Conservation (phyloP, 1,140 invertebrate species). For the Bicyclus anynana region DNA sequence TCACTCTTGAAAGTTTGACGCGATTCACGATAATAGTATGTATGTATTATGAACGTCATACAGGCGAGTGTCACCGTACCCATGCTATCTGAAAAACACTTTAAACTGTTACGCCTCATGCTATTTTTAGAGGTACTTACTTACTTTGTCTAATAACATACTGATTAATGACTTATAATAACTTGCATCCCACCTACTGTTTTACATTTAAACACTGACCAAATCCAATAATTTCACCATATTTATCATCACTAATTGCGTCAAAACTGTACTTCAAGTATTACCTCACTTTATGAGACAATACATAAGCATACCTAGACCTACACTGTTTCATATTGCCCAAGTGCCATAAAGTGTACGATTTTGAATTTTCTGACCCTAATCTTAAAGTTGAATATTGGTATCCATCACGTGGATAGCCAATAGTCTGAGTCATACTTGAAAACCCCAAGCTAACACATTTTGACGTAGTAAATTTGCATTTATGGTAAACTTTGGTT, state of each 20-base stretch:
- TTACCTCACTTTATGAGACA: not conserved
- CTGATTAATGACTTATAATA: too few relatives aligned
- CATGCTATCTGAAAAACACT: too few relatives aligned
- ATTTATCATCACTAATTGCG: not conserved
- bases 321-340: not conserved
- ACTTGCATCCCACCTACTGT: too few relatives aligned
- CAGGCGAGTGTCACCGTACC: too few relatives aligned
- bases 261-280: not conserved
- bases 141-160: too few relatives aligned
- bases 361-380: not conserved
- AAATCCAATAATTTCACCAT: too few relatives aligned
- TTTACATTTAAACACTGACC: too few relatives aligned
- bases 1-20: too few relatives aligned
- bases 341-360: not conserved
- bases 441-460: not conserved
- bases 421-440: slow-evolving; percentile 1
- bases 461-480: slow-evolving; percentile 10
- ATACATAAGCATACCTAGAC: not conserved
- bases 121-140: too few relatives aligned
- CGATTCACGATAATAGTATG: too few relatives aligned
- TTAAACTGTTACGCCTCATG: too few relatives aligned
- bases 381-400: not conserved
- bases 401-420: not conserved
- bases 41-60: too few relatives aligned
- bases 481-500: slow-evolving; percentile 11